Conservation (phyloP, 2,888 invertebrate species). For the Stomorhina lunata region DNA sequence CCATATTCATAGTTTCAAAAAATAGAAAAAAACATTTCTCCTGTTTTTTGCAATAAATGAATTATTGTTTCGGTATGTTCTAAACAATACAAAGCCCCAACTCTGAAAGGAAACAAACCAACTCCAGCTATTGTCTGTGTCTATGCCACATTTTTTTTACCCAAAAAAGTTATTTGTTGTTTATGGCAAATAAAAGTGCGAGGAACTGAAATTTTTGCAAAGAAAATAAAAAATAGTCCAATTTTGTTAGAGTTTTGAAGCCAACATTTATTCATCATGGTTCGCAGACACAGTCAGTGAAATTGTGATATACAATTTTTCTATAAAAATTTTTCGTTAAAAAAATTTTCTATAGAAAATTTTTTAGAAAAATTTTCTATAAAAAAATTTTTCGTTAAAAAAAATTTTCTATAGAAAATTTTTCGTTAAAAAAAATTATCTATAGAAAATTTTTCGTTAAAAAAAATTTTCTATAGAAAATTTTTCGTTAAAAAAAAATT, state of each 20-base stretch:
- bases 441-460: no score
- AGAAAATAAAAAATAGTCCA: not conserved
- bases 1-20: conserved; percentile 36
- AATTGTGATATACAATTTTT: no score
- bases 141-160: not conserved
- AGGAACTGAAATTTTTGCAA: no score
- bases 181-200: conserved; percentile 13
- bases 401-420: no score
- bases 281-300: conserved; percentile 11
- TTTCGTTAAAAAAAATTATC: no score
- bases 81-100: conserved; percentile 27
- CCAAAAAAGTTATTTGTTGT: conserved; percentile 39
- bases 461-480: no score
- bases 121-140: conserved; percentile 12
- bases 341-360: no score
- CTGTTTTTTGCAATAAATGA: conserved; percentile 45
- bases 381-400: no score
- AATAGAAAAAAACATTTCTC: not conserved
- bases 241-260: conserved; percentile 10
- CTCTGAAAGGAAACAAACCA: conserved; percentile 18
- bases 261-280: conserved; percentile 42
- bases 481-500: no score
- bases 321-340: no score
- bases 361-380: no score
- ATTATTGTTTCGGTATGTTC: conserved; percentile 51